phyloP scores from a whole-genome alignment of 2,113 vertebrate species.

The Cebus imitator region DNA sequence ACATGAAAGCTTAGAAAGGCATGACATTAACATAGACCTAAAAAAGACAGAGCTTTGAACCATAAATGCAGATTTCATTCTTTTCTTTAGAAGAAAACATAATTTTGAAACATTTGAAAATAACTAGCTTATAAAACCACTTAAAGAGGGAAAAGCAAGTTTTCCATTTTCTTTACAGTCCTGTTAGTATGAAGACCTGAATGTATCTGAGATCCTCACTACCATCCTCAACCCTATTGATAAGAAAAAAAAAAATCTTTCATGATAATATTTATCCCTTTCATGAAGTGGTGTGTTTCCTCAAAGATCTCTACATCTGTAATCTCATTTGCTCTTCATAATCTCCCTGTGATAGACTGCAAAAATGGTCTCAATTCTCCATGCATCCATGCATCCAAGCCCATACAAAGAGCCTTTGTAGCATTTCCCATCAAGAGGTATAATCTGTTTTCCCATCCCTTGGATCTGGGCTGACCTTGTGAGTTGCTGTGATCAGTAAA shows the following conservation, averaged over 20 bases:
- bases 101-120: constrained; percentile 1
- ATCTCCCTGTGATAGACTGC: background rate
- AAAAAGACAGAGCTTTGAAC: background rate
- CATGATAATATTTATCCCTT: background rate
- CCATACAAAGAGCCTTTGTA: background rate
- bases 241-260: background rate
- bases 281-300: background rate
- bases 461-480: background rate
- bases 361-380: background rate
- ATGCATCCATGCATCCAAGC: background rate
- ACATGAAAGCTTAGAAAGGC: background rate
- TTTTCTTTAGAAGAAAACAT: background rate
- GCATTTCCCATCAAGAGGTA: background rate
- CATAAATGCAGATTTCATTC: background rate
- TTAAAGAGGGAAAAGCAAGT: background rate
- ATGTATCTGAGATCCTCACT: background rate
- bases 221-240: background rate
- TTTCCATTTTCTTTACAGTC: background rate
- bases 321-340: background rate
- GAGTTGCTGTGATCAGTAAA: background rate
- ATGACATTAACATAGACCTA: background rate
- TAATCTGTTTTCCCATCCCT: background rate
- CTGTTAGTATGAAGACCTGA: background rate
- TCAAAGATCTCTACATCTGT: background rate
- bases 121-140: background rate